Evolutionary conservation across 2,888 invertebrate species (phyloP).

Genomic region (Mactromeris polynyma): DNA sequence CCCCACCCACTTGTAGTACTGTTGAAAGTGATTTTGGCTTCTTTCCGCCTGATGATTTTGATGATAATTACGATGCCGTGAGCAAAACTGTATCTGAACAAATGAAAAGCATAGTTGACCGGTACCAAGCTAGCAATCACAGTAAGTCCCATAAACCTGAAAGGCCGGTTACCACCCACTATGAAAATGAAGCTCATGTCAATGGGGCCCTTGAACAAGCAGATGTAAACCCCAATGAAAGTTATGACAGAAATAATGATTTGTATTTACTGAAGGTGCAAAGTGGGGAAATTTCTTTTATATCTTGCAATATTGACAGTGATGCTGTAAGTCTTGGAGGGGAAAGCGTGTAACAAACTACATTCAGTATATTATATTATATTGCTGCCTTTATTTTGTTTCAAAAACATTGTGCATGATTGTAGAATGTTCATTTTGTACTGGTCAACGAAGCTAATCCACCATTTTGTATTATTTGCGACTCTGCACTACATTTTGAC

Average conservation of each 20-base stretch:
- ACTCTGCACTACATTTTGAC: no score
- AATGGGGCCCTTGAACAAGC: constrained; percentile 3
- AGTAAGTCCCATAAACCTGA: not conserved
- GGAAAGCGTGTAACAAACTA: constrained; percentile 44
- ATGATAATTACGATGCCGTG: constrained; percentile 44
- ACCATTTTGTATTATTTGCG: no score
- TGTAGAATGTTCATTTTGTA: no score
- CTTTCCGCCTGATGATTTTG: constrained; percentile 59
- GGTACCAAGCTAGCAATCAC: constrained; percentile 32
- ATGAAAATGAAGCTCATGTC: not conserved
- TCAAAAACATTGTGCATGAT: no score
- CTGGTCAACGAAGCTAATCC: no score
- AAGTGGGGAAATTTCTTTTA: constrained; percentile 43
- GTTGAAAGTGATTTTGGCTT: constrained; percentile 50
- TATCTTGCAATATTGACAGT: constrained; percentile 23
- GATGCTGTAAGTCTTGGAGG: constrained; percentile 46
- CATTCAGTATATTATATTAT: no score
- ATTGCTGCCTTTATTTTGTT: no score
- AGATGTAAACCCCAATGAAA: constrained; percentile 12
- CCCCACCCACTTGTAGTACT: constrained; percentile 51
- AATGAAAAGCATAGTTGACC: constrained; percentile 56
- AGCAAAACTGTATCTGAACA: constrained; percentile 60
- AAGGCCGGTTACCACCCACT: not conserved
- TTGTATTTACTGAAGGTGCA: constrained; percentile 40
- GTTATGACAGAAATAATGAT: constrained; percentile 46